Percentiles rank a stretch among this genome's conserved stretches.
phyloP scores from a whole-genome alignment of 64 coral and sea anemone species.

The Porites lutea region DNA sequence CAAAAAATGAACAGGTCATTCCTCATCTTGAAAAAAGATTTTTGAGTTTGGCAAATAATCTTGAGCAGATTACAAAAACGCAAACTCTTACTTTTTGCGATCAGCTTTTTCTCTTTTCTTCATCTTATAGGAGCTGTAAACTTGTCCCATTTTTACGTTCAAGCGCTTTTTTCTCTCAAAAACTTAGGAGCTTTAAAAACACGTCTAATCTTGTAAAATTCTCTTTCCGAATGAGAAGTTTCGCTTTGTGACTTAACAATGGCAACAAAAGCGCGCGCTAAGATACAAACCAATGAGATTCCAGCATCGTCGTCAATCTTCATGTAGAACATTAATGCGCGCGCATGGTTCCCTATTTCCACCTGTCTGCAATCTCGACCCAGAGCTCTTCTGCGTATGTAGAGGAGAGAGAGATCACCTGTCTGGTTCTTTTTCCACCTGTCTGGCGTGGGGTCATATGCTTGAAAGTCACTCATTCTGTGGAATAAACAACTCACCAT shows the following conservation, averaged over 20 bases:
- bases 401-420: too few relatives aligned
- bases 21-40: background rate
- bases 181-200: background rate
- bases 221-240: slow-evolving; percentile 9
- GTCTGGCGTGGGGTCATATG: too few relatives aligned
- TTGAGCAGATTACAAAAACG: too few relatives aligned
- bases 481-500: too few relatives aligned
- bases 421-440: too few relatives aligned
- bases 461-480: too few relatives aligned
- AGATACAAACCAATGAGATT: slow-evolving; percentile 11
- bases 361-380: too few relatives aligned
- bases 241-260: slow-evolving; percentile 21
- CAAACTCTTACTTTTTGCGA: background rate
- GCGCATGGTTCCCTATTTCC: too few relatives aligned
- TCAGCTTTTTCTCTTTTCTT: background rate
- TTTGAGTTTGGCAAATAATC: background rate
- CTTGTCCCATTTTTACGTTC: background rate
- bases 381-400: too few relatives aligned
- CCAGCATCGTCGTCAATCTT: background rate
- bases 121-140: background rate
- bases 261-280: slow-evolving; percentile 8
- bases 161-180: background rate
- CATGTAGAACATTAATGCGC: too few relatives aligned
- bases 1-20: too few relatives aligned
- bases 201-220: background rate